Evolutionary conservation across 2,888 invertebrate genomes (phyloP).

Genomic region (Priocnemis perturbator): DNA sequence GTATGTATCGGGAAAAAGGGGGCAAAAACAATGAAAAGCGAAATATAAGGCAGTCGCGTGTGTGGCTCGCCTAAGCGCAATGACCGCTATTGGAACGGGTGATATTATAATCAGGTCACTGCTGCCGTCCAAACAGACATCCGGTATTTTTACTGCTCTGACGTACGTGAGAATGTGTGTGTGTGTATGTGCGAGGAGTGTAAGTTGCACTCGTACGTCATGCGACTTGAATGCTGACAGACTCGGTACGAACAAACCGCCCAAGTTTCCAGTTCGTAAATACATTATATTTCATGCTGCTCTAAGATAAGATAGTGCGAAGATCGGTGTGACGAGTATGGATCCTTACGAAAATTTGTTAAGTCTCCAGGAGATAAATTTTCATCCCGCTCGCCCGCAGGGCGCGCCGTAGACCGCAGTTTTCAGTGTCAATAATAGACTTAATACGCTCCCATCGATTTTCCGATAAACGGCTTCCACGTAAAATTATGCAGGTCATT

Average conservation of each 20-base stretch:
- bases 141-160: conserved; percentile 50
- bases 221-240: conserved; percentile 16
- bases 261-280: too few species aligned
- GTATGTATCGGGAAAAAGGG: not conserved
- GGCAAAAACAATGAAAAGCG: conserved; percentile 15
- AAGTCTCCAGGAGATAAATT: too few species aligned
- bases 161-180: conserved; percentile 24
- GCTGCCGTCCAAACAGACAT: conserved; percentile 48
- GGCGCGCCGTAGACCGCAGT: too few species aligned
- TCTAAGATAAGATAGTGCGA: too few species aligned
- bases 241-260: not conserved
- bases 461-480: too few species aligned
- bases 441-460: too few species aligned
- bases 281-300: too few species aligned
- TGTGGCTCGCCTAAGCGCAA: conserved; percentile 38
- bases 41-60: not conserved
- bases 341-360: too few species aligned
- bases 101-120: conserved; percentile 62
- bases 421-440: too few species aligned
- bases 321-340: too few species aligned
- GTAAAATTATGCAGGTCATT: too few species aligned
- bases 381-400: too few species aligned
- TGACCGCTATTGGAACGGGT: conserved; percentile 47
- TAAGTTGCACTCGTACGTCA: conserved; percentile 15
- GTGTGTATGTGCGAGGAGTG: conserved; percentile 10